Evolutionary conservation across 1,140 invertebrate genomes (phyloP).

Genomic region (Caenorhabditis remanei): DNA sequence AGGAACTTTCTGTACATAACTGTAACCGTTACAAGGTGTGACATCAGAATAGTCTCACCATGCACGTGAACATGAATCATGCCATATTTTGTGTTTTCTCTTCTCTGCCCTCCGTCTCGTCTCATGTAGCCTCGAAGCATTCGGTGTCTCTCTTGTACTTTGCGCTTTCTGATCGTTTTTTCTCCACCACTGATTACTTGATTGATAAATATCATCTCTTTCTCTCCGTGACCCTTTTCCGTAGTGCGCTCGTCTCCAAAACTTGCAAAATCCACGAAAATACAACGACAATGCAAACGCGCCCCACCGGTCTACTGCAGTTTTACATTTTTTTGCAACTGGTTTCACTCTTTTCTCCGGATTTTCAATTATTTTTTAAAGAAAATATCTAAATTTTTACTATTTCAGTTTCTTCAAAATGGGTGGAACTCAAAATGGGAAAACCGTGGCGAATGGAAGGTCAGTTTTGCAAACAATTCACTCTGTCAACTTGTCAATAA

Average conservation of each 20-base stretch:
- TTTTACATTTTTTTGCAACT: neutral
- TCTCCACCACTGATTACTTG: conserved; percentile 15
- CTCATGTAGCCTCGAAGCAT: conserved; percentile 30
- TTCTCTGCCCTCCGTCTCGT: neutral
- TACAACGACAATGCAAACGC: neutral
- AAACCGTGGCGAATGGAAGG: conserved; percentile 31
- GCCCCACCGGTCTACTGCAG: neutral
- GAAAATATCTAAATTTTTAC: neutral
- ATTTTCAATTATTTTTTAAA: neutral
- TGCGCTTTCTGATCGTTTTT: neutral
- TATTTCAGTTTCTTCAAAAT: conserved; percentile 22
- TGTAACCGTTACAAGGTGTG: neutral
- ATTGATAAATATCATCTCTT: conserved; percentile 42
- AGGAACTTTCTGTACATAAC: neutral
- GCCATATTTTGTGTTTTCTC: conserved; percentile 51
- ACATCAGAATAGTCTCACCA: conserved; percentile 20
- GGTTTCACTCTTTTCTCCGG: neutral
- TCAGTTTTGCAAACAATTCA: neutral
- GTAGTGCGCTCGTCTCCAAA: neutral
- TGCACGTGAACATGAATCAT: conserved; percentile 53
- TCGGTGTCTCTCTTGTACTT: conserved; percentile 3
- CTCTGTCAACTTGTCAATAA: neutral
- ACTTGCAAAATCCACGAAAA: neutral
- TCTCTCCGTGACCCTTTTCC: neutral
- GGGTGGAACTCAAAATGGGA: conserved; percentile 44